Evolutionary conservation across 2,888 invertebrate genomes (phyloP).

Genomic region (Thelaira solivaga): DNA sequence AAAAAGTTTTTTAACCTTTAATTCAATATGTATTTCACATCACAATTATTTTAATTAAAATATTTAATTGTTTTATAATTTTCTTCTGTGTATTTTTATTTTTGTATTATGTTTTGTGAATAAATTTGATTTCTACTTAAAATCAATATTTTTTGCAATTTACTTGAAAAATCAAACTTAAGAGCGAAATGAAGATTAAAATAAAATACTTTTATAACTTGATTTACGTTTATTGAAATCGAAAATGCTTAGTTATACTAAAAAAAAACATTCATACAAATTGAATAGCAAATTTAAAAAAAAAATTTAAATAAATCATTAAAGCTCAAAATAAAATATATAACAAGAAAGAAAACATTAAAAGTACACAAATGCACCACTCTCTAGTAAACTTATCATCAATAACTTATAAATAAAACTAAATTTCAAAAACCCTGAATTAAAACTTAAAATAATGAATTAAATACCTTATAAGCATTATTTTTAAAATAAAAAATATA

Average conservation of each 20-base stretch:
- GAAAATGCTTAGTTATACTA: slow-evolving; percentile 36
- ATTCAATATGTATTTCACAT: no score
- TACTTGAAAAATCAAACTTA: no score
- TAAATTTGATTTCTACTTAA: no score
- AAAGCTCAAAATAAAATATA: slow-evolving; percentile 55
- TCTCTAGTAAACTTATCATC: slow-evolving; percentile 42
- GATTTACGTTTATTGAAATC: neutral
- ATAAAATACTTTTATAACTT: no score
- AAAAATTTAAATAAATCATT: slow-evolving; percentile 34
- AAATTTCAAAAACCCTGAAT: slow-evolving; percentile 9
- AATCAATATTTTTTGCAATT: neutral
- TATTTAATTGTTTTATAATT: no score
- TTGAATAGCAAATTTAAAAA: neutral
- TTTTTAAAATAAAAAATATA: no score
- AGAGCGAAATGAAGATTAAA: no score
- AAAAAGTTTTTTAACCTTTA: no score
- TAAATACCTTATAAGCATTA: slow-evolving; percentile 53
- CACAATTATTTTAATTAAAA: no score
- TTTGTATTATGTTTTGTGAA: no score
- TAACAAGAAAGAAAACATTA: slow-evolving; percentile 48
- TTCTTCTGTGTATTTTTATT: no score
- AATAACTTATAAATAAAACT: slow-evolving; percentile 6
- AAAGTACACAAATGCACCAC: slow-evolving; percentile 52
- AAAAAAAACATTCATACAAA: neutral
- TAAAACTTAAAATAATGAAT: slow-evolving; percentile 29